These are phyloP conservation scores for Leptinotarsa undecemlineata DNA, from an alignment of 1,140 invertebrate genomes.

Conservation along the genomic window DNA sequence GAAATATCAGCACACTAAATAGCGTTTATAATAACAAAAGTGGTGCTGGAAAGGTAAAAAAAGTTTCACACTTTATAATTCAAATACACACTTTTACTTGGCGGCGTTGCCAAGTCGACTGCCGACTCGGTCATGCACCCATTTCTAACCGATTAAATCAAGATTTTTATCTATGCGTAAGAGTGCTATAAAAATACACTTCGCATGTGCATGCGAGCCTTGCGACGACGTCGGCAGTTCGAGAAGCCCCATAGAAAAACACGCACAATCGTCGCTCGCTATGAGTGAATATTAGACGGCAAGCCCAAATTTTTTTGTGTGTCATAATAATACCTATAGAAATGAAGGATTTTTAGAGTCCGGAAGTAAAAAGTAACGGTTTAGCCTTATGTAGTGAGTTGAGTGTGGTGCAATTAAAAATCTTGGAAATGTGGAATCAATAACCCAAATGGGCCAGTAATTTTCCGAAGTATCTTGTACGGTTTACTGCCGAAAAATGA, in stretches of 20 bases:
- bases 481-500: too few species aligned
- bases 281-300: not conserved
- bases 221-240: not conserved
- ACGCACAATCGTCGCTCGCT: not conserved
- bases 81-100: slow-evolving; percentile 7
- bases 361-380: too few species aligned
- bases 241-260: not conserved
- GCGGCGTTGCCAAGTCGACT: slow-evolving; percentile 10
- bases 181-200: slow-evolving; percentile 12
- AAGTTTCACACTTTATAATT: slow-evolving; percentile 1
- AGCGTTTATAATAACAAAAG: not conserved
- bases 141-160: slow-evolving; percentile 19
- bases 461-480: too few species aligned
- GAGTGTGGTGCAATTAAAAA: too few species aligned
- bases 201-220: slow-evolving; percentile 1
- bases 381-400: too few species aligned
- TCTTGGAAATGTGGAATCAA: too few species aligned
- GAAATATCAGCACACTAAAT: not conserved
- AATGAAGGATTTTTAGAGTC: too few species aligned
- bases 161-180: slow-evolving; percentile 24
- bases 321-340: too few species aligned
- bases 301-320: too few species aligned
- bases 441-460: too few species aligned
- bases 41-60: not conserved
- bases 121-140: slow-evolving; percentile 14